A percentile compares a stretch with the other conserved stretches of the same genome.
phyloP scores from a whole-genome alignment of 2,888 invertebrate genomes.

The Nemurella pictetii region DNA sequence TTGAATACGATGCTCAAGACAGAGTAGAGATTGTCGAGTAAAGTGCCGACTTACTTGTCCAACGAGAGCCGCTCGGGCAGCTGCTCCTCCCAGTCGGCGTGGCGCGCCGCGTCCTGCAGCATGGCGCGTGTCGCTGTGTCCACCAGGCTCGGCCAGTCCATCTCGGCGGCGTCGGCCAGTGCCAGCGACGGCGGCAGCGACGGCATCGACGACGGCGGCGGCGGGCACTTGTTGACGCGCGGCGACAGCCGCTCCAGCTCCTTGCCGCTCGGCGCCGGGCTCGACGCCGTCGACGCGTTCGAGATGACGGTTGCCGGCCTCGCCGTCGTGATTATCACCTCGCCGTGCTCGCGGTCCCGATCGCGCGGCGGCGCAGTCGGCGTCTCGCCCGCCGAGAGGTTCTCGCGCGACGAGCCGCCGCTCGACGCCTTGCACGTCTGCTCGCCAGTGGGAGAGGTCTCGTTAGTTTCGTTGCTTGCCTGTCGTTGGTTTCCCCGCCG shows the following conservation, averaged over 20 bases:
- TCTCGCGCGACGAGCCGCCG: constrained; percentile 51
- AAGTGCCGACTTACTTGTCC: constrained; percentile 46
- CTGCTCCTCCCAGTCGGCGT: constrained; percentile 52
- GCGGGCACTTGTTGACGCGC: constrained; percentile 50
- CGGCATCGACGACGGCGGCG: too few species aligned
- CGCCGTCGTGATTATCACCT: constrained; percentile 66
- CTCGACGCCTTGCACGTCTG: constrained; percentile 21
- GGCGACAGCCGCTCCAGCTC: constrained; percentile 54
- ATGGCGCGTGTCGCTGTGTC: constrained; percentile 78
- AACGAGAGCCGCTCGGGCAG: constrained; percentile 48
- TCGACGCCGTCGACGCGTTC: constrained; percentile 61
- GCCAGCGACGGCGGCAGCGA: too few species aligned
- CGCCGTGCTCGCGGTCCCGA: constrained; percentile 50
- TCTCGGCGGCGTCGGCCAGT: constrained; percentile 68
- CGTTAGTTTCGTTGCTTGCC: too few species aligned
- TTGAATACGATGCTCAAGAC: too few species aligned
- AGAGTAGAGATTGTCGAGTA: too few species aligned
- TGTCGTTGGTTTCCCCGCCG: too few species aligned
- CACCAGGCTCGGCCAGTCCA: constrained; percentile 80
- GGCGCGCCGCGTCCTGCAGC: constrained; percentile 53
- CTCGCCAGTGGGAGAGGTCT: too few species aligned
- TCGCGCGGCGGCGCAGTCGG: too few species aligned
- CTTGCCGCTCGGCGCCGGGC: constrained; percentile 60
- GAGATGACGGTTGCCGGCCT: constrained; percentile 68
- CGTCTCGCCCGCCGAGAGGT: constrained; percentile 45